phyloP scores from a whole-genome alignment of 2,888 invertebrate species.

The Phortica magna region DNA sequence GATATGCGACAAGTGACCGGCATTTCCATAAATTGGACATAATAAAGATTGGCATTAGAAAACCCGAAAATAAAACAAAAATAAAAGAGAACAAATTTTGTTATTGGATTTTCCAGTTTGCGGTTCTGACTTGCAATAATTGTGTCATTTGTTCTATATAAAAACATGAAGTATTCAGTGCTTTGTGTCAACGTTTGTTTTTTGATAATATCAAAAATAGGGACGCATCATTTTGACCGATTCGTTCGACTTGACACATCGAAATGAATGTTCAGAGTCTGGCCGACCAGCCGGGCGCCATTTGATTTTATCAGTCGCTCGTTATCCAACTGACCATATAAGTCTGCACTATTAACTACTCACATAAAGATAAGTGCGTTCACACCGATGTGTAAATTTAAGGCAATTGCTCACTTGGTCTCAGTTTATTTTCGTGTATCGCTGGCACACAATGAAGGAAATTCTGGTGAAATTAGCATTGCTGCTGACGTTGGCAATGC shows the following conservation, averaged over 20 bases:
- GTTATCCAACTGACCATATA: too few species aligned
- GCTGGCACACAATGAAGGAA: slow-evolving; percentile 49
- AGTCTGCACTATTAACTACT: too few species aligned
- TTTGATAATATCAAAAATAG: too few species aligned
- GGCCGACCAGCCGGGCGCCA: neutral
- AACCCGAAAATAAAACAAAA: neutral
- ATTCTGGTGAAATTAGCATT: slow-evolving; percentile 34
- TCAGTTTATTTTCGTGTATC: slow-evolving; percentile 54
- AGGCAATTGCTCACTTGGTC: slow-evolving; percentile 26
- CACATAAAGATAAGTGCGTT: neutral
- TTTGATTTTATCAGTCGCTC: too few species aligned
- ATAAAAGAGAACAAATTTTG: neutral
- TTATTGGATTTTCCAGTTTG: neutral
- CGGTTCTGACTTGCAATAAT: neutral
- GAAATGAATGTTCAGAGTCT: neutral
- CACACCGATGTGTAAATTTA: slow-evolving; percentile 54
- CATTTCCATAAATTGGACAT: slow-evolving; percentile 49
- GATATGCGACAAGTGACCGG: slow-evolving; percentile 51
- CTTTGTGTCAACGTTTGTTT: too few species aligned
- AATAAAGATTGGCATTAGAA: slow-evolving; percentile 31
- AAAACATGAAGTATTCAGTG: too few species aligned
- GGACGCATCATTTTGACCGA: neutral
- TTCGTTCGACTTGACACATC: neutral
- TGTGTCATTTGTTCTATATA: neutral
- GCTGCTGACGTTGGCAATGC: slow-evolving; percentile 13